A percentile compares a stretch with the other conserved stretches of the same genome.
phyloP scores from a whole-genome alignment of 2,888 invertebrate genomes.

The Lissonota sp. region DNA sequence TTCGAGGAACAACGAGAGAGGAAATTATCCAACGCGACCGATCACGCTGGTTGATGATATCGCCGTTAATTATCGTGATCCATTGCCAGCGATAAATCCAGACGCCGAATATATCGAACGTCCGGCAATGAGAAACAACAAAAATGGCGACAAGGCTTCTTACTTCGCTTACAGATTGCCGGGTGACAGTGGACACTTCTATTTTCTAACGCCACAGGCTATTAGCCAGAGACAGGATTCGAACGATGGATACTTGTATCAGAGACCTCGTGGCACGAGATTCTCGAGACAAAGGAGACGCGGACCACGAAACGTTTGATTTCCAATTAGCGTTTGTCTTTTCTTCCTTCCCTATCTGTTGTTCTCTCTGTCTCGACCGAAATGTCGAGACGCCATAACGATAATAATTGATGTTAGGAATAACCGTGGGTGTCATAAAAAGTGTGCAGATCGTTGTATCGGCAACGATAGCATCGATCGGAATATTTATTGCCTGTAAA shows the following conservation, averaged over 20 bases:
- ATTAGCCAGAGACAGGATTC: conserved; percentile 80
- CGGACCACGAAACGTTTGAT: conserved; percentile 71
- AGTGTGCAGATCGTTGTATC: conserved; percentile 64
- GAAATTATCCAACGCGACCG: conserved; percentile 67
- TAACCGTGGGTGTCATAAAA: conserved; percentile 69
- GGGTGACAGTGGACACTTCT: conserved; percentile 91
- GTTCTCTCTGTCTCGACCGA: conserved; percentile 2
- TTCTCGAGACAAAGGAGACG: conserved; percentile 75
- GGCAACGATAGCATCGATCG: conserved; percentile 65
- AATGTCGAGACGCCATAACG: conserved; percentile 72
- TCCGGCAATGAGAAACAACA: conserved; percentile 65
- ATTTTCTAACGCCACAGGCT: conserved; percentile 90
- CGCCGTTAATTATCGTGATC: conserved; percentile 86
- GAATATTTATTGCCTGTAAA: conserved; percentile 82
- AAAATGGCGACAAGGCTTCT: conserved; percentile 80
- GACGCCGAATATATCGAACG: conserved; percentile 86
- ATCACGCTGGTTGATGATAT: conserved; percentile 84
- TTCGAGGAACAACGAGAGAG: conserved; percentile 63
- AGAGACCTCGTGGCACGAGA: conserved; percentile 75
- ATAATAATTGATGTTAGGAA: conserved; percentile 49
- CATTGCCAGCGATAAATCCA: conserved; percentile 86
- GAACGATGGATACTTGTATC: conserved; percentile 73
- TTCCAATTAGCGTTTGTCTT: conserved; percentile 8
- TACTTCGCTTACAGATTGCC: conserved; percentile 90
- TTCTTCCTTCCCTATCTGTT: not conserved